Evolutionary conservation across 1,140 invertebrate genomes (phyloP), one percentile per base, ranked within the genome.

Genomic region (Asobara japonica): DNA sequence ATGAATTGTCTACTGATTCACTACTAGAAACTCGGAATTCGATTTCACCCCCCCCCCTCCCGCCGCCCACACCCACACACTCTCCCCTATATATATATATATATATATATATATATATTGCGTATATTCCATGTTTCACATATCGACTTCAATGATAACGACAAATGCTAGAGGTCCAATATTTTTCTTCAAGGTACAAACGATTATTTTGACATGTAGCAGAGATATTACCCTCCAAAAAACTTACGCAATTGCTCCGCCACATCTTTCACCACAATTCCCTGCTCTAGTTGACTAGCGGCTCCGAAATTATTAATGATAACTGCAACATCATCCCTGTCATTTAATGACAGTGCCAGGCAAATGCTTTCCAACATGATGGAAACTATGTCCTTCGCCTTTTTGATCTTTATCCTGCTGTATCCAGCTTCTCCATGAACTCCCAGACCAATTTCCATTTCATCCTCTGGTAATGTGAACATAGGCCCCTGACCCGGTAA

Each of bases 381-480:
- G 6, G 75, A 30, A 0, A 91, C 88, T 10, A 87, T 82, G 76
- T 89, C 84, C 62, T 86, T 86, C 1, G 87, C 89, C 2, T 83
- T 86, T 36, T 83, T 84, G 76, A 94, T 88, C 81, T 92, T 91
- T 22, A 91, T 86, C 79, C 91, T 90, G 72, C 90, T 89, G 11
- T 94, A 91, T 20, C 95, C 95, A n/a, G 93, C 92, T 86, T 97
- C 95, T 0, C 95, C 95, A 83, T 97, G 95, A 61, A 96, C 89
- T 64, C 95, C 95, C 22, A 95, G 89, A 0, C 95, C 95, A 7
- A 96, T 85, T 86, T 96, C 95, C 83, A 96, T 91, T 83, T 94
- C 90, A 79, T 93, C 91, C 0, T 84, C 65, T 7, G 86, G 85
- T 29, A 96, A 84, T 18, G 90, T 87, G 78, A 96, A 96, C 66